Base-by-base conservation (phyloP, 2,113 vertebrate genomes). In the Erythrocercus mccallii region DNA sequence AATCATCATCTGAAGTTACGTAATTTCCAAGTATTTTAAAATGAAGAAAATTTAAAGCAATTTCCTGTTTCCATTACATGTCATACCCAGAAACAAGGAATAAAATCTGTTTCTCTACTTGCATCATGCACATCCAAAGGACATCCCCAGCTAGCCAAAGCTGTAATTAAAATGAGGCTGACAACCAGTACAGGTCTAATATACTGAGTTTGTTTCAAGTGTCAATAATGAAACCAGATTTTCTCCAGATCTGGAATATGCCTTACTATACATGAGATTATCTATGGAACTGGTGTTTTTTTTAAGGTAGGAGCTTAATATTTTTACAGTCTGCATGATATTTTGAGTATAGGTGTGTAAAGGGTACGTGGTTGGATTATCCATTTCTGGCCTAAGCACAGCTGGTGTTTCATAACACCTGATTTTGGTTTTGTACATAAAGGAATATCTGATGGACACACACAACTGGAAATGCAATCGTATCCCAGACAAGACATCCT, bases 381-480 rank as follows among this genome's bases (percentile, higher is more conserved):
- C 53, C 60, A 42, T 80, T 81, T 81, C 48, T 89, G 57, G 14
- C 7, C 0, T 1, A 57, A 77, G 58, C 20, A 53, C 11, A 71
- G 6, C 0, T 3, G 15, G n/a, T 86, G 64, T 88, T 94, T 64
- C 48, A 22, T 78, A 62, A 60, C 54, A 70, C 50, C 70, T 91
- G 48, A 0, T 60, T 85, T 81, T 65, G 42, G 53, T 56, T 89
- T 79, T 54, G 53, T 57, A 53, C 40, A 65, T 76, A 60, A 91
- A 89, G 56, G 33, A 25, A 69, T 74, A 24, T 28, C 44, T 80
- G 74, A 66, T 6, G 23, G 54, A 30, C 9, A 16, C 11, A 18
- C 10, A 5, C 0, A 0, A 40, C 17, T n/a, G 44, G 70, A 86
- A 95, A 72, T 72, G 30, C 0, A 0, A 6, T 69, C 1, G 0